phyloP scores from a whole-genome alignment of 2,888 invertebrate species.

The Drosophila aldrichi region DNA sequence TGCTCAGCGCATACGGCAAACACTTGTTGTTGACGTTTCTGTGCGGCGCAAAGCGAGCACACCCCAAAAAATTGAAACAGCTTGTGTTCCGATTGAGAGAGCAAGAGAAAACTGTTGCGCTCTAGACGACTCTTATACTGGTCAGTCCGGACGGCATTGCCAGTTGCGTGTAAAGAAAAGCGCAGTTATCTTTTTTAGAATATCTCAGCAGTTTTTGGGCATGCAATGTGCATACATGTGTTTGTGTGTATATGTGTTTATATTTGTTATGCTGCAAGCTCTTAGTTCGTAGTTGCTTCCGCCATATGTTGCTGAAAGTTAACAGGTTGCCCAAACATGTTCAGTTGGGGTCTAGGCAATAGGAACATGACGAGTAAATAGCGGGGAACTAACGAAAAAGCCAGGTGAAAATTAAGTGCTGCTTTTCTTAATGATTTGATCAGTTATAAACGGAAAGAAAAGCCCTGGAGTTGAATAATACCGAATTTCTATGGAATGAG shows the following conservation, averaged over 20 bases:
- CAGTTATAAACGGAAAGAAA: not conserved
- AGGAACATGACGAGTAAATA: not conserved
- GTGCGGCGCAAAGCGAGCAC: conserved; percentile 42
- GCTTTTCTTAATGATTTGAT: not conserved
- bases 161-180: conserved; percentile 56
- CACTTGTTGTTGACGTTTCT: conserved; percentile 73
- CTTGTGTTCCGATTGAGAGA: conserved; percentile 21
- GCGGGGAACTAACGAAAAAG: not conserved
- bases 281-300: conserved; percentile 18
- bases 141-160: conserved; percentile 46
- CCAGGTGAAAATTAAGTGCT: not conserved
- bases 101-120: conserved; percentile 58
- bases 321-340: conserved; percentile 59
- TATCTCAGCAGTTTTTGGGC: conserved; percentile 44
- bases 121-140: conserved; percentile 41
- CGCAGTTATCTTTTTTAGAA: conserved; percentile 75
- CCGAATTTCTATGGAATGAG: not conserved
- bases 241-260: not conserved
- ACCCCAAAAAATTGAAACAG: conserved; percentile 51
- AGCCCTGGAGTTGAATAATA: not conserved
- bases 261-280: conserved; percentile 10
- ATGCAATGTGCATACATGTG: conserved; percentile 15
- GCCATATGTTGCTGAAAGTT: conserved; percentile 46
- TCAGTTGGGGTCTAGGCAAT: conserved; percentile 8
- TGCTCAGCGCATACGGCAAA: conserved; percentile 51